Conservation (phyloP, 2,888 invertebrate genomes). For the Altica lythri region DNA sequence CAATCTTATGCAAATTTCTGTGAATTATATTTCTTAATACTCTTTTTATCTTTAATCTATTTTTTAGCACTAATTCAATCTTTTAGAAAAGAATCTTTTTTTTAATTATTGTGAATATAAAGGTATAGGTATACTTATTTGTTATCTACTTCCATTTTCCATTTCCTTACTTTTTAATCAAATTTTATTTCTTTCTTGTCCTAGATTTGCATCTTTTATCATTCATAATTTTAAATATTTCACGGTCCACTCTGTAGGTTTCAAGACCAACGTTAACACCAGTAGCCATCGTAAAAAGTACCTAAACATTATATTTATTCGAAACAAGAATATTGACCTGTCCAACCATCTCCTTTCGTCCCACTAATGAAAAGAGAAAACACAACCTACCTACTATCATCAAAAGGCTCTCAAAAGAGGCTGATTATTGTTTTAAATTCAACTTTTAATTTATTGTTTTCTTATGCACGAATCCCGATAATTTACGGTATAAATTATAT, state of each 20-base stretch:
- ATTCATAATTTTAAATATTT: too few relatives aligned
- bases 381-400: slow-evolving; percentile 27
- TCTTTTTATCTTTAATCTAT: too few relatives aligned
- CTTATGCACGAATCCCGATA: slow-evolving; percentile 33
- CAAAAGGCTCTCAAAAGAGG: slow-evolving; percentile 34
- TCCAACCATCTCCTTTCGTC: slow-evolving; percentile 20
- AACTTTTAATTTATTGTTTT: slow-evolving; percentile 36
- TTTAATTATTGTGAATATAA: too few relatives aligned
- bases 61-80: too few relatives aligned
- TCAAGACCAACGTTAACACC: slow-evolving; percentile 29
- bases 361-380: slow-evolving; percentile 14
- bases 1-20: too few relatives aligned
- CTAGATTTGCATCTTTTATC: too few relatives aligned
- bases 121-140: too few relatives aligned
- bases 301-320: slow-evolving; percentile 16
- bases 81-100: too few relatives aligned
- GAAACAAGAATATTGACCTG: slow-evolving; percentile 35
- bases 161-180: too few relatives aligned
- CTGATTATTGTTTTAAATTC: slow-evolving; percentile 36
- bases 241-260: not conserved
- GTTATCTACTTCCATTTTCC: too few relatives aligned
- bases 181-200: too few relatives aligned
- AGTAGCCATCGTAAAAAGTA: slow-evolving; percentile 31
- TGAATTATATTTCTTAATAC: too few relatives aligned
- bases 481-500: slow-evolving; percentile 31